These are phyloP conservation scores for Erithacus rubecula DNA, from an alignment of 2,797 vertebrate species.

Conservation along the genomic window DNA sequence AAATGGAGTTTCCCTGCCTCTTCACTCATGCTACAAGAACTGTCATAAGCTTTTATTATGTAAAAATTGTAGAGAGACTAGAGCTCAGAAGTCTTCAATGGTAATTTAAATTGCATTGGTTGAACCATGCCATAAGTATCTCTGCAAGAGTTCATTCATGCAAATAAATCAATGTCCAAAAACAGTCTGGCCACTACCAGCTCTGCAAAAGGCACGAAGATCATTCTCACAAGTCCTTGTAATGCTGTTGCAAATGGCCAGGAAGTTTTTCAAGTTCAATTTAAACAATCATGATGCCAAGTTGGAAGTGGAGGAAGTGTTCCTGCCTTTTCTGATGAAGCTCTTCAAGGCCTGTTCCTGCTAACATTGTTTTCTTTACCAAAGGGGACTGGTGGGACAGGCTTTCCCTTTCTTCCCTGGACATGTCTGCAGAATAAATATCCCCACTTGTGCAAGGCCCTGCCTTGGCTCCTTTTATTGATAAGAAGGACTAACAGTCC, in stretches of 20 bases:
- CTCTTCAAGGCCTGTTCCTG: neutral
- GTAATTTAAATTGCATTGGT: neutral
- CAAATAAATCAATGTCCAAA: neutral
- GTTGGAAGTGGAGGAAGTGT: neutral
- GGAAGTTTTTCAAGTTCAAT: neutral
- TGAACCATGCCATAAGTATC: neutral
- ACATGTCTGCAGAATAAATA: neutral
- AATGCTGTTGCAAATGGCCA: neutral
- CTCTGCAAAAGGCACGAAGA: neutral
- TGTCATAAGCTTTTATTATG: neutral
- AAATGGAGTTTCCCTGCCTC: neutral
- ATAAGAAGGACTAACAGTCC: neutral
- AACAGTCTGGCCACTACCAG: neutral
- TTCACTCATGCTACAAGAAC: neutral
- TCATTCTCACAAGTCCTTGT: neutral
- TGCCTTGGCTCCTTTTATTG: neutral
- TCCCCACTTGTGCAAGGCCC: neutral
- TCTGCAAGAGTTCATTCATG: neutral
- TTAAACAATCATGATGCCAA: neutral
- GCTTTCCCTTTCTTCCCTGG: neutral
- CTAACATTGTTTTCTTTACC: neutral
- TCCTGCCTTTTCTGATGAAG: neutral
- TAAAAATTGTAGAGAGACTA: neutral
- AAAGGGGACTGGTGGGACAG: neutral
- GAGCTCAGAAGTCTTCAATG: neutral